phyloP scores from a whole-genome alignment of 2,797 vertebrate species.

The Phylloscopus collybita region DNA sequence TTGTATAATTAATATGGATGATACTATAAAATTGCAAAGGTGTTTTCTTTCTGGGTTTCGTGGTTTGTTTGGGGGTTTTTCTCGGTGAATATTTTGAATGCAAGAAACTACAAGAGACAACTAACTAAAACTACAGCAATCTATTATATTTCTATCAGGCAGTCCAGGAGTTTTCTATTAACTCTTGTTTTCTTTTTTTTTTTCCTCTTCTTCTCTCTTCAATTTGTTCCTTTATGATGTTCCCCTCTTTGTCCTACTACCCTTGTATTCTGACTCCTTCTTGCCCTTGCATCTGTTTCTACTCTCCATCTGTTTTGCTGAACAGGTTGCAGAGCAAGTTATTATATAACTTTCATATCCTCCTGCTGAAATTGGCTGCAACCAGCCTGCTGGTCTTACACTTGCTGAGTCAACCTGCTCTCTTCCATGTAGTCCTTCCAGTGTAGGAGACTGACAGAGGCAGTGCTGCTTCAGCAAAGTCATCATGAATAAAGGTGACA shows the following conservation, averaged over 20 bases:
- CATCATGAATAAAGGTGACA: neutral
- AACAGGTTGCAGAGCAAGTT: conserved; percentile 54
- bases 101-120: neutral
- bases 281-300: conserved; percentile 13
- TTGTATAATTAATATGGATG: neutral
- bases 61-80: neutral
- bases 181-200: neutral
- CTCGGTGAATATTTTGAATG: neutral
- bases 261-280: neutral
- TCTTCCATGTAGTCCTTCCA: neutral
- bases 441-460: neutral
- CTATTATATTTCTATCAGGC: neutral
- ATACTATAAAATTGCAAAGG: neutral
- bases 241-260: neutral
- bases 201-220: neutral
- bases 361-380: conserved; percentile 25
- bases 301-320: conserved; percentile 19
- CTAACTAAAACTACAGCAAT: neutral
- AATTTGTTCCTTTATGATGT: neutral
- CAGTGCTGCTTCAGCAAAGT: conserved; percentile 34
- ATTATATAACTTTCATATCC: conserved; percentile 3
- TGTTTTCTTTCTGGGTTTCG: neutral
- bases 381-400: neutral
- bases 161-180: neutral
- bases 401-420: conserved; percentile 44